Conservation (phyloP, 2,797 vertebrate genomes). For the Peromyscus aztecus region DNA sequence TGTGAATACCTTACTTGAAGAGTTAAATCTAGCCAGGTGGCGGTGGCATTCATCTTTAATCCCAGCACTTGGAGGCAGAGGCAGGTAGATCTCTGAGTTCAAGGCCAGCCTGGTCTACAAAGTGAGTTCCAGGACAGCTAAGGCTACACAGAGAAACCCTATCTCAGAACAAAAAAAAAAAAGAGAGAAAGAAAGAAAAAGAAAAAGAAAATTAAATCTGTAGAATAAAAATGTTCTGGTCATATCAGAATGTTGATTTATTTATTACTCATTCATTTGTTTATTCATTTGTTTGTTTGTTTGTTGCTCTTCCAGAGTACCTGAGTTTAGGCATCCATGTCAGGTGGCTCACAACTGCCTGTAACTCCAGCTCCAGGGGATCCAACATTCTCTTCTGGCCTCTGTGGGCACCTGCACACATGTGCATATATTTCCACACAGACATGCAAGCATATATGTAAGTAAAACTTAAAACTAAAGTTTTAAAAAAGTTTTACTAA, state of each 20-base stretch:
- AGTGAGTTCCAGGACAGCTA: neutral
- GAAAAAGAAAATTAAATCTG: neutral
- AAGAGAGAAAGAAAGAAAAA: too few species aligned
- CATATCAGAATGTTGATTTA: neutral
- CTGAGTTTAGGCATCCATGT: neutral
- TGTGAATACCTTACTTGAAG: constrained; percentile 34
- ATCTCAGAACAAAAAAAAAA: neutral
- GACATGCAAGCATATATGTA: neutral
- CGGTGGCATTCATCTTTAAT: neutral
- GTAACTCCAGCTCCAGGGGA: neutral
- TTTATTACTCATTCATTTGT: neutral
- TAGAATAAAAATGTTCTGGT: constrained; percentile 55
- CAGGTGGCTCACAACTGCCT: neutral
- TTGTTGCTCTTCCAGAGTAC: neutral
- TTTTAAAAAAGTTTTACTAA: neutral
- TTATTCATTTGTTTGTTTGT: neutral
- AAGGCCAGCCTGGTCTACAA: neutral
- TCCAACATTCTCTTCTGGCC: neutral
- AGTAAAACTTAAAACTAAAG: neutral
- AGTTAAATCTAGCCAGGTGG: neutral
- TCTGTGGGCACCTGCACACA: too few species aligned
- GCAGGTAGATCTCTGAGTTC: neutral
- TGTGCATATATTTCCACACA: neutral
- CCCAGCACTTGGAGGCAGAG: neutral
- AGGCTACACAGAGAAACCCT: neutral